A percentile compares a stretch with the other conserved stretches of the same genome.
Evolutionary conservation across 2,888 invertebrate species (phyloP).

Genomic region (Tenthredo notha): DNA sequence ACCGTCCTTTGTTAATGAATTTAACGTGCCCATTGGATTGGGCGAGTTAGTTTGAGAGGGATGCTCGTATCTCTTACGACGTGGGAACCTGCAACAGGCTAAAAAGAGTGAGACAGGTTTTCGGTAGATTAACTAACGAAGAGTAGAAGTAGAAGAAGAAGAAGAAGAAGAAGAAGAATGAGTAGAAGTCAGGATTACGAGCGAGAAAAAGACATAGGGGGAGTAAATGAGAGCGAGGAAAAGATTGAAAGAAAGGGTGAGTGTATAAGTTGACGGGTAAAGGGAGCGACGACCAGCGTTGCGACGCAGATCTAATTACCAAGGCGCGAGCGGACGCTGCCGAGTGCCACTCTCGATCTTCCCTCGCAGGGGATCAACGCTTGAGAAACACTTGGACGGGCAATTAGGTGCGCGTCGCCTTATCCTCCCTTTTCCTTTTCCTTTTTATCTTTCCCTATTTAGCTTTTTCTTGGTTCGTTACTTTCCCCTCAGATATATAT

Average conservation of each 20-base stretch:
- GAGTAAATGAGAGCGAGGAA: neutral
- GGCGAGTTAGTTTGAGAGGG: neutral
- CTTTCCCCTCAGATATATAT: neutral
- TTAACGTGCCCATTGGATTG: slow-evolving; percentile 63
- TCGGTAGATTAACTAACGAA: neutral
- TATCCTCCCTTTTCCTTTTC: slow-evolving; percentile 25
- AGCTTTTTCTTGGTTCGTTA: slow-evolving; percentile 47
- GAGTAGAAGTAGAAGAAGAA: neutral
- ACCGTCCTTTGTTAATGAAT: slow-evolving; percentile 76
- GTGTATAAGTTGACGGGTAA: slow-evolving; percentile 67
- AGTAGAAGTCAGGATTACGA: neutral
- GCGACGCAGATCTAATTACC: slow-evolving; percentile 73
- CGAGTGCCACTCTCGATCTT: neutral
- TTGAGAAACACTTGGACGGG: slow-evolving; percentile 38
- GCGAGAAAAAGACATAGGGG: neutral
- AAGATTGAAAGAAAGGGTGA: slow-evolving; percentile 51
- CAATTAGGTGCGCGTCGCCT: slow-evolving; percentile 46
- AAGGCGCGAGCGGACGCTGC: slow-evolving; percentile 68
- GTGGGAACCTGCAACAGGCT: neutral
- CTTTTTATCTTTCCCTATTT: slow-evolving; percentile 49
- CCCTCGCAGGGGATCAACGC: slow-evolving; percentile 40
- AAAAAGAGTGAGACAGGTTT: slow-evolving; percentile 14
- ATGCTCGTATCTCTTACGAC: slow-evolving; percentile 17
- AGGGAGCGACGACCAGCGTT: slow-evolving; percentile 66
- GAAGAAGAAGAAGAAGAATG: neutral